Conservation (phyloP, 64 coral and sea anemone genomes). For the Porites australiensis region DNA sequence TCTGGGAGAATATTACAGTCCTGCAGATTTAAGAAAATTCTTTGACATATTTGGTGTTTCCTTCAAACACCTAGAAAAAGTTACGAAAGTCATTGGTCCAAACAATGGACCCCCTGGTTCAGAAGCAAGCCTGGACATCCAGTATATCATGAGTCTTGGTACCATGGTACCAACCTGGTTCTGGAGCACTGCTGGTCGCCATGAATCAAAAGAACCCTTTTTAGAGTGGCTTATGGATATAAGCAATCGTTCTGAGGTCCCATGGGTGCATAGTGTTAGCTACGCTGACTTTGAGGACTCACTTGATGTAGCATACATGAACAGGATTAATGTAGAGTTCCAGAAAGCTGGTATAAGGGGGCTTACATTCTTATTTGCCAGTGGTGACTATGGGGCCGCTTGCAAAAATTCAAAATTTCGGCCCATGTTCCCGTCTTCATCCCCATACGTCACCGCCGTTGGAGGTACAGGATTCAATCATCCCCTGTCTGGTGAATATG, state of each 20-base stretch:
- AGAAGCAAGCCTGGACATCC: constrained; percentile 93
- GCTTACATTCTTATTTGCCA: constrained; percentile 94
- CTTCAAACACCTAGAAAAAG: constrained; percentile 72
- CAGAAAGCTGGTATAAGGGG: constrained; percentile 95
- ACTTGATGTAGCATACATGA: constrained; percentile 94
- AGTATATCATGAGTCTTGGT: constrained; percentile 98
- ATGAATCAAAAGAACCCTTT: constrained; percentile 96
- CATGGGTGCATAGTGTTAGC: constrained; percentile 96
- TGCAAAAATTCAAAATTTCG: constrained; percentile 94
- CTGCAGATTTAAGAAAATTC: constrained; percentile 83
- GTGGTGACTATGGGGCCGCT: constrained; percentile 94
- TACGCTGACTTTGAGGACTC: constrained; percentile 95
- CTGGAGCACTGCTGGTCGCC: constrained; percentile 94
- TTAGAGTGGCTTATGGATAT: constrained; percentile 94
- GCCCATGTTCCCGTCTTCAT: constrained; percentile 90
- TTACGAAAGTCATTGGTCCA: constrained; percentile 93
- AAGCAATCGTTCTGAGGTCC: constrained; percentile 85
- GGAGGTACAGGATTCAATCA: constrained; percentile 92
- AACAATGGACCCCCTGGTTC: constrained; percentile 82
- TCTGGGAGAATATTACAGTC: constrained; percentile 81
- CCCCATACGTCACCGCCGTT: constrained; percentile 95
- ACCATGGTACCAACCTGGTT: constrained; percentile 98
- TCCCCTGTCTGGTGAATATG: constrained; percentile 77
- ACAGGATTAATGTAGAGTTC: constrained; percentile 91
- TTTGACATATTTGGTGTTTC: constrained; percentile 79